A percentile compares a stretch with the other conserved stretches of the same genome.
These are phyloP conservation scores for Dermatemys mawii DNA, from an alignment of 2,113 vertebrate species.

Conservation along the genomic window DNA sequence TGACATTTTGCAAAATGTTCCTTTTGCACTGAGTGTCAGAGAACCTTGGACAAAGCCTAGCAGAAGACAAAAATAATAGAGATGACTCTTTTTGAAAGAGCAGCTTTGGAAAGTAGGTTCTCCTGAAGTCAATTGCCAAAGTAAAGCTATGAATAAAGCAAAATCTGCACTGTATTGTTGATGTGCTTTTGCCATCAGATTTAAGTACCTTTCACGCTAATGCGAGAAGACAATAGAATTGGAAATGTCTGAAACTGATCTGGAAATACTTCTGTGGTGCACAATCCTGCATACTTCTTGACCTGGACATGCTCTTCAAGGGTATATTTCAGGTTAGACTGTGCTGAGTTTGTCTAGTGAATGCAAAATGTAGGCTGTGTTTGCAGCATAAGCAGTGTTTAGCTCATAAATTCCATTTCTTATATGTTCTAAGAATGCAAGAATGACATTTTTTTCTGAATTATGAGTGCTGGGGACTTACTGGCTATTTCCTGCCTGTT, in stretches of 20 bases:
- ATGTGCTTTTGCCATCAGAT: not conserved
- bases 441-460: constrained; percentile 36
- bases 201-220: not conserved
- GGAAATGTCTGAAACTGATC: not conserved
- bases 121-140: not conserved
- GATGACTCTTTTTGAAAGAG: not conserved
- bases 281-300: not conserved
- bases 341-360: not conserved
- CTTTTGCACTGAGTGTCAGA: rapidly evolving
- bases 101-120: not conserved
- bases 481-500: constrained; percentile 11
- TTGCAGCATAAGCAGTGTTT: not conserved
- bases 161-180: not conserved
- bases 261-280: not conserved
- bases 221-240: not conserved
- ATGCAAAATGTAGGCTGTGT: not conserved
- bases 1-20: not conserved
- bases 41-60: not conserved
- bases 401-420: not conserved
- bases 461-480: constrained; percentile 12
- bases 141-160: not conserved
- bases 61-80: not conserved
- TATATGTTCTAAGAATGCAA: not conserved
- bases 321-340: not conserved
- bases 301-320: not conserved